phyloP scores from a whole-genome alignment of 2,113 vertebrate genomes.

The Bolborhynchus lineola region DNA sequence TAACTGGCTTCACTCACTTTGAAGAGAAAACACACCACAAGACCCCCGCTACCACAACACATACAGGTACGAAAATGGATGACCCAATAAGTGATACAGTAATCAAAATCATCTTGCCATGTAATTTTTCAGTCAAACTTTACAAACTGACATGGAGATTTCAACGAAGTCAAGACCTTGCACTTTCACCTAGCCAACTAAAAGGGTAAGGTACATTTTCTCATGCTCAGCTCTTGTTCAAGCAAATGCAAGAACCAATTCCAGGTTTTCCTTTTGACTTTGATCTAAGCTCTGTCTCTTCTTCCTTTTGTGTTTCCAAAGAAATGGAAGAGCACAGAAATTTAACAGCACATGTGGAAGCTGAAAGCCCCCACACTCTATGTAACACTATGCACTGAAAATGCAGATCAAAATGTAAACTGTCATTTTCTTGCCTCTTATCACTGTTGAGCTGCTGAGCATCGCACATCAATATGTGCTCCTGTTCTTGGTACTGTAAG shows the following conservation, averaged over 20 bases:
- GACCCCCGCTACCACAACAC: neutral
- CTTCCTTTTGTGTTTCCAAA: neutral
- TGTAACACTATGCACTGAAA: neutral
- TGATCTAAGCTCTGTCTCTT: neutral
- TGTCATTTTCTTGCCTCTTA: neutral
- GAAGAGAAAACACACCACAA: neutral
- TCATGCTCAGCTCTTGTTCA: neutral
- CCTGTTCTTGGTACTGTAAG: neutral
- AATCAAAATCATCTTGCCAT: neutral
- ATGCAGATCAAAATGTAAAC: neutral
- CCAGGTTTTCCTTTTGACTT: neutral
- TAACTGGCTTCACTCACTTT: neutral
- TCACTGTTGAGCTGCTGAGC: neutral
- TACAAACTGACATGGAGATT: neutral
- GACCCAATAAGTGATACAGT: neutral
- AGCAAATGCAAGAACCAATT: neutral
- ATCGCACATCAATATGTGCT: neutral
- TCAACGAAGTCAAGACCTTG: neutral
- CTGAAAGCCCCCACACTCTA: neutral
- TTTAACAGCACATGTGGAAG: neutral
- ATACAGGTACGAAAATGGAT: neutral
- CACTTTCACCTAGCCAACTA: neutral
- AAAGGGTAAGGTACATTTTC: neutral
- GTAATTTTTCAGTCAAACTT: neutral
- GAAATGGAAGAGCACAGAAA: neutral